A percentile compares a stretch with the other conserved stretches of the same genome.
These are phyloP conservation scores for Drosophila differens DNA, from an alignment of 2,888 invertebrate genomes.

Conservation along the genomic window DNA sequence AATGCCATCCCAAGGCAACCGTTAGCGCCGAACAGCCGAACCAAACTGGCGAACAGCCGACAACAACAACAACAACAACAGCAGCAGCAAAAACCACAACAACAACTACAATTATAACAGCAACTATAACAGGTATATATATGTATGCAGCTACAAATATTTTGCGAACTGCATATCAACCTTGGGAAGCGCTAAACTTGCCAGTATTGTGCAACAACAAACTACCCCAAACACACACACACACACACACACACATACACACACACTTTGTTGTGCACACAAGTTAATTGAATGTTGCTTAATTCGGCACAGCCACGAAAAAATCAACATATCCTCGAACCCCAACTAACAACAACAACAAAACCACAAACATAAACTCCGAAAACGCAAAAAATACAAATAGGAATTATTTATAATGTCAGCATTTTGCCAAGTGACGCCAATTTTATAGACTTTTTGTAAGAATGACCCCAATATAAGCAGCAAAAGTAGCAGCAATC, in stretches of 20 bases:
- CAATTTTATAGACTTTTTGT: conserved; percentile 77
- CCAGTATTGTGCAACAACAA: conserved; percentile 45
- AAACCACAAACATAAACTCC: conserved; percentile 7
- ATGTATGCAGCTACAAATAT: conserved; percentile 46
- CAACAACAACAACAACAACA: conserved; percentile 27
- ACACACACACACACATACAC: conserved; percentile 7
- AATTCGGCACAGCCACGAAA: conserved; percentile 49
- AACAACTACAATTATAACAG: conserved; percentile 17
- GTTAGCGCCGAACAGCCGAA: conserved; percentile 26
- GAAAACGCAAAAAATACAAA: conserved; percentile 1
- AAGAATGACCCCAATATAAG: conserved; percentile 31
- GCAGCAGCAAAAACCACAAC: conserved; percentile 19
- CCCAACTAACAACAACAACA: conserved; percentile 5
- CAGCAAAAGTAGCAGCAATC: conserved; percentile 10
- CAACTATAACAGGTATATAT: conserved; percentile 21
- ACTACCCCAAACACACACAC: conserved; percentile 20
- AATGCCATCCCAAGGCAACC: conserved; percentile 70
- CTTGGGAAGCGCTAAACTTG: conserved; percentile 43
- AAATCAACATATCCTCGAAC: conserved; percentile 56
- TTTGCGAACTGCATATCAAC: conserved; percentile 47
- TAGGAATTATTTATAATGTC: conserved; percentile 16
- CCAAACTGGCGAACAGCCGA: conserved; percentile 29
- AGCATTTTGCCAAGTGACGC: conserved; percentile 63
- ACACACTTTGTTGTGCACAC: conserved; percentile 12
- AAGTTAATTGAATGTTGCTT: conserved; percentile 57